Percentiles rank a stretch among this genome's conserved stretches.
These are phyloP conservation scores for Chloropsis hardwickii DNA, from an alignment of 2,113 vertebrate genomes.

Conservation along the genomic window DNA sequence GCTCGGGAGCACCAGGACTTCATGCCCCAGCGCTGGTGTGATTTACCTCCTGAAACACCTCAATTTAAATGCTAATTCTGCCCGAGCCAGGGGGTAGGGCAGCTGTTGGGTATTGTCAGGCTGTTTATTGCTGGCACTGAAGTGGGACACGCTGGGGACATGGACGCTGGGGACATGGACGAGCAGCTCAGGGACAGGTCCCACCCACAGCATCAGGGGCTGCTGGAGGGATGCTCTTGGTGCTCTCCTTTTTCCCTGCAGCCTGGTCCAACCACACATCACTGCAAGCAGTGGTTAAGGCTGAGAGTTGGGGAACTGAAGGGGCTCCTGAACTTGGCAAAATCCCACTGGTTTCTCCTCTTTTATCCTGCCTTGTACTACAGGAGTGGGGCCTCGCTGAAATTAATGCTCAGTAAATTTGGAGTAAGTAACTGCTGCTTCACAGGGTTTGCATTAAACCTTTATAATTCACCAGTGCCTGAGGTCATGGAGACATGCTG, in stretches of 20 bases:
- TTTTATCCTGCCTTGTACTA: not conserved
- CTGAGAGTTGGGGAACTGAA: not conserved
- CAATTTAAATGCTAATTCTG: slow-evolving; percentile 76
- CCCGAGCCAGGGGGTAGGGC: not conserved
- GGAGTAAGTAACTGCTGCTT: slow-evolving; percentile 12
- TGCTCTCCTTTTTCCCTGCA: not conserved
- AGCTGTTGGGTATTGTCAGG: not conserved
- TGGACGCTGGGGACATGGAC: rapidly evolving
- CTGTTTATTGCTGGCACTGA: slow-evolving; percentile 1
- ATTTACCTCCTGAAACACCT: slow-evolving; percentile 63
- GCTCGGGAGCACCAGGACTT: not conserved
- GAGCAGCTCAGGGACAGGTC: not conserved
- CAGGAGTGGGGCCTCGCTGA: not conserved
- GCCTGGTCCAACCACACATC: rapidly evolving
- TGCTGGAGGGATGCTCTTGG: not conserved
- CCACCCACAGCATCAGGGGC: rapidly evolving
- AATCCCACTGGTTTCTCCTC: not conserved
- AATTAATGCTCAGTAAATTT: slow-evolving; percentile 41
- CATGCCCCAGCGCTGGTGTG: not conserved
- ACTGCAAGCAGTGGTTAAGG: not conserved
- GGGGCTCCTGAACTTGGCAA: not conserved
- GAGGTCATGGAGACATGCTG: not conserved
- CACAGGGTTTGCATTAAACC: not conserved
- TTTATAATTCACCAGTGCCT: slow-evolving; percentile 6
- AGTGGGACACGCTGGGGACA: not conserved